Conservation (phyloP, 2,113 vertebrate genomes). For the Empidonax traillii region DNA sequence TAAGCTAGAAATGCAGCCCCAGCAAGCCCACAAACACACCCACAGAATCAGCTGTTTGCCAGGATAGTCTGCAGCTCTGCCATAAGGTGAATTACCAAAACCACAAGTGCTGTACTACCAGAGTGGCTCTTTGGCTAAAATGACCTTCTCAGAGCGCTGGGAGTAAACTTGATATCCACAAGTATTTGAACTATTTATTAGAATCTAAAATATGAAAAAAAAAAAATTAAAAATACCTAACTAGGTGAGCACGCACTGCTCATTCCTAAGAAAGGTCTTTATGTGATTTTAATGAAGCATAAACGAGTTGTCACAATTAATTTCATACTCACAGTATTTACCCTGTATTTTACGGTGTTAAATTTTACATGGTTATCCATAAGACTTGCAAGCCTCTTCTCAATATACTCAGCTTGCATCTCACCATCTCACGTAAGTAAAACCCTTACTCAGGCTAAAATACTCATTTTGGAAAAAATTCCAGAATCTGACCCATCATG, state of each 20-base stretch:
- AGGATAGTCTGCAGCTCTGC: background rate
- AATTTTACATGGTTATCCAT: background rate
- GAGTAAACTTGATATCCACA: background rate
- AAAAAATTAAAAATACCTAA: background rate
- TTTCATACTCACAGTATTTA: background rate
- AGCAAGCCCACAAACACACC: background rate
- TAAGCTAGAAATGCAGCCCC: background rate
- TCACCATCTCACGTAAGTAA: background rate
- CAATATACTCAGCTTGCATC: background rate
- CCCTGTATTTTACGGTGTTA: background rate
- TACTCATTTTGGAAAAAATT: background rate
- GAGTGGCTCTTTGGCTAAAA: background rate
- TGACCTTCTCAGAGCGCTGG: background rate
- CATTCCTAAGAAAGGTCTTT: background rate
- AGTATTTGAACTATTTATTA: background rate
- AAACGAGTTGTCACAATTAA: background rate
- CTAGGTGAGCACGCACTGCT: background rate
- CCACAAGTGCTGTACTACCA: background rate
- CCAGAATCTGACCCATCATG: background rate
- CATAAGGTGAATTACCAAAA: background rate
- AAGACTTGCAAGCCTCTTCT: background rate
- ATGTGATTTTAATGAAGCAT: background rate
- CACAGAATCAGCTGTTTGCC: background rate
- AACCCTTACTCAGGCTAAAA: background rate
- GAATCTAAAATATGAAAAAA: background rate